A percentile compares a stretch with the other conserved stretches of the same genome.
Evolutionary conservation across 2,113 vertebrate species (phyloP).

Genomic region (Myotis davidii): DNA sequence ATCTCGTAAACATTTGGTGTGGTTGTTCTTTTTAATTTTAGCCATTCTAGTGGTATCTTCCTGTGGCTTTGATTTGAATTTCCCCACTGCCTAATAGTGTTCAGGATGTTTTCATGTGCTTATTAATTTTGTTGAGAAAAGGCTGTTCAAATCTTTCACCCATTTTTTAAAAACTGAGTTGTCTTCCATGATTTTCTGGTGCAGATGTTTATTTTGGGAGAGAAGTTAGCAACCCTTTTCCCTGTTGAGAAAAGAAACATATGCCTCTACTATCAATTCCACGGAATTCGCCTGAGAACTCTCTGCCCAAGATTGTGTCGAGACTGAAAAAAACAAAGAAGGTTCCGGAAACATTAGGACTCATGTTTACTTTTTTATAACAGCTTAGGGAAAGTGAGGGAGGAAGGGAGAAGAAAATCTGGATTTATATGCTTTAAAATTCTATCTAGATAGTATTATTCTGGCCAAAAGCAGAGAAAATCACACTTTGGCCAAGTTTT

Average conservation of each 20-base stretch:
- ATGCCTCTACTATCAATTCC: not conserved
- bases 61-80: not conserved
- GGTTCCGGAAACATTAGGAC: not conserved
- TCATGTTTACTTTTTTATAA: not conserved
- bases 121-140: not conserved
- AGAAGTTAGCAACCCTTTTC: not conserved
- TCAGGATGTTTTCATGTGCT: not conserved
- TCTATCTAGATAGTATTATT: not conserved
- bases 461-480: not conserved
- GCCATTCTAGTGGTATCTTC: not conserved
- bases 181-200: not conserved
- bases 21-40: not conserved
- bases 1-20: not conserved
- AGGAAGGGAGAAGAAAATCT: not conserved
- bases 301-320: not conserved
- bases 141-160: not conserved
- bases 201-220: not conserved
- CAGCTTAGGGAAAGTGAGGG: accelerated
- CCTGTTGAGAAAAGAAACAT: slow-evolving; percentile 14
- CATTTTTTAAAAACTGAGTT: not conserved
- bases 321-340: not conserved
- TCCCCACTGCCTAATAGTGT: not conserved
- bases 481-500: not conserved
- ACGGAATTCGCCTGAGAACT: not conserved
- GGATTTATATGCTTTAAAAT: not conserved